Base-by-base conservation (phyloP, 2,888 invertebrate species). In the Masnerella sp. region DNA sequence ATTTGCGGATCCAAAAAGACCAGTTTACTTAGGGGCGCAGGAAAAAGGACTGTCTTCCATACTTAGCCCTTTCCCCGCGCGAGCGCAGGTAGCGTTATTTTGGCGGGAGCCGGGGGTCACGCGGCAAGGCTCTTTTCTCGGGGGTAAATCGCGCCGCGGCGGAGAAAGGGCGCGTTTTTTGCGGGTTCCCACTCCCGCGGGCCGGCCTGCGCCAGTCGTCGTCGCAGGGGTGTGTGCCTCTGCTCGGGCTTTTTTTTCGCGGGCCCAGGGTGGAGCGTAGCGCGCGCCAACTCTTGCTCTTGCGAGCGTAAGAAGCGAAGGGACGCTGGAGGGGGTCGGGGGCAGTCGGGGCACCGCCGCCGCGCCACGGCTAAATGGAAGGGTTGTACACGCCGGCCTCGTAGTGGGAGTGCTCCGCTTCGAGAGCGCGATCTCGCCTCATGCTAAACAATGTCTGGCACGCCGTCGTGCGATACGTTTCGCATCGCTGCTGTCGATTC, bases 391-490 rank as follows among this genome's bases (percentile, higher is more conserved):
- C 67, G 49, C 72, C 67, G 61, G 56, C 28, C 20, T 34, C 28
- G 62, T 67, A 73, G 73, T 73, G 67, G 73, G 73, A 56, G 73
- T 38, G 18, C 42, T 30, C 61, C 61, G 43, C 54, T 34, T 18
- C 67, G 49, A 25, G 52, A 73, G 73, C 76, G 70, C 67, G 75
- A 65, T 71, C 75, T 75, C 65, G 62, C 56, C 62, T 56, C 78
- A 78, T 74, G 81, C 73, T 82, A 82, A 83, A 84, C 86, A 86
- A 86, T 85, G 85, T 82, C 82, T 82, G 78, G 80, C 83, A 83
- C 85, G 85, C 83, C 80, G 80, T 82, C 85, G 82, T 80, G 79
- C 82, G 79, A 79, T 81, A 81, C 83, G 81, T 79, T 74, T 83
- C 83, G 80, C 68, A 78, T 75, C 62, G 49, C 34, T 72, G 78